A percentile compares a stretch with the other conserved stretches of the same genome.
Conservation (phyloP, 2,113 vertebrate species). For the Mystacornis crossleyi region DNA sequence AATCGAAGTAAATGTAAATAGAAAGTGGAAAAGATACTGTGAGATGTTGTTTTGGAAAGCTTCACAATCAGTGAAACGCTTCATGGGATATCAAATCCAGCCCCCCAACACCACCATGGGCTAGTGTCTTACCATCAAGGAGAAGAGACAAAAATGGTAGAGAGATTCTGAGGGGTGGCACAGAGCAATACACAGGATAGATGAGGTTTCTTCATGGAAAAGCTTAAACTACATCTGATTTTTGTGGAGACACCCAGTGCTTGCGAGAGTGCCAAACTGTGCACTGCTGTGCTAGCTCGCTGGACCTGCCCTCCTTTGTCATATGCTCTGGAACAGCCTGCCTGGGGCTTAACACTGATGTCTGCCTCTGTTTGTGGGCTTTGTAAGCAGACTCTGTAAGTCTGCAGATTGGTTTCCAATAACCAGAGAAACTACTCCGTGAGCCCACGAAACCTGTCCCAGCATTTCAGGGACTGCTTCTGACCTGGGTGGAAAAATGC, state of each 20-base stretch:
- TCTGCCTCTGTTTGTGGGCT: not conserved
- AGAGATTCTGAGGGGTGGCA: not conserved
- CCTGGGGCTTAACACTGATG: not conserved
- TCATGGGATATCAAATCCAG: not conserved
- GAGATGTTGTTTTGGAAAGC: not conserved
- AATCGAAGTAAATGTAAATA: not conserved
- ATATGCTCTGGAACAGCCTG: not conserved
- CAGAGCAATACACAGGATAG: too few relatives aligned
- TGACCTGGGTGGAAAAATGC: not conserved
- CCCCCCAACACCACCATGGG: not conserved
- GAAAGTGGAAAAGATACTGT: not conserved
- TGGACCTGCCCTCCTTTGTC: not conserved
- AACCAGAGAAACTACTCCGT: not conserved
- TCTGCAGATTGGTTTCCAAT: not conserved
- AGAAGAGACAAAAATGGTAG: not conserved
- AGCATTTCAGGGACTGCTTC: not conserved
- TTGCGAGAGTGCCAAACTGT: rapidly evolving
- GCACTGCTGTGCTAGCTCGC: not conserved
- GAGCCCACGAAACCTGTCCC: not conserved
- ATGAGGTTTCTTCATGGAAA: not conserved
- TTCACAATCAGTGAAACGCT: not conserved
- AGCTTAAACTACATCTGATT: not conserved
- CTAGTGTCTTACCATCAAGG: not conserved
- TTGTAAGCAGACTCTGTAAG: not conserved
- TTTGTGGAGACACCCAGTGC: not conserved